Percentiles rank a stretch among this genome's conserved stretches.
Conservation (phyloP, 92 coral and sea anemone genomes). For the Virgularia gustaviana region DNA sequence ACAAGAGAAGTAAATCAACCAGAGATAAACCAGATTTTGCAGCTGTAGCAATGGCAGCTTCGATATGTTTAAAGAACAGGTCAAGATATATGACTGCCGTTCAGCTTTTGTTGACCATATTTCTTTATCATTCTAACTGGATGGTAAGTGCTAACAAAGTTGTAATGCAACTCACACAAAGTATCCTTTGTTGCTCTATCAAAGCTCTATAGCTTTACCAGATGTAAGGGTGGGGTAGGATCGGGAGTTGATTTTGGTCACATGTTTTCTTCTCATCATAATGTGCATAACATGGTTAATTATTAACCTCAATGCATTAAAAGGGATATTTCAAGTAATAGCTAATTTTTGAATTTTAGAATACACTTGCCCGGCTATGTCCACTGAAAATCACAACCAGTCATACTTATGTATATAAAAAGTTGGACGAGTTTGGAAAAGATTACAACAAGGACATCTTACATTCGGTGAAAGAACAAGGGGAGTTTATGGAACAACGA, state of each 20-base stretch:
- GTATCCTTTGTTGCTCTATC: not conserved
- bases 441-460: conserved; percentile 33
- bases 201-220: too few relatives aligned
- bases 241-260: too few relatives aligned
- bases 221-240: too few relatives aligned
- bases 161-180: not conserved
- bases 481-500: conserved; percentile 41
- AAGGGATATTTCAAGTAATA: too few relatives aligned
- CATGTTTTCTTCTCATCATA: too few relatives aligned
- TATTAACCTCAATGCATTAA: too few relatives aligned
- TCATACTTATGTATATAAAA: conserved; percentile 52
- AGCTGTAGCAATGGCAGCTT: not conserved
- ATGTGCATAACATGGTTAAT: too few relatives aligned
- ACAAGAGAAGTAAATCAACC: conserved; percentile 30
- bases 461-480: conserved; percentile 42
- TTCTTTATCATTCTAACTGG: conserved; percentile 1
- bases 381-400: conserved; percentile 47
- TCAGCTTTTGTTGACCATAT: not conserved
- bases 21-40: not conserved
- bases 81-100: not conserved
- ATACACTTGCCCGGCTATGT: conserved; percentile 49
- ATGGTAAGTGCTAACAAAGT: not conserved
- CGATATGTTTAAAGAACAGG: not conserved
- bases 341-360: too few relatives aligned
- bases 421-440: conserved; percentile 57